Conservation (phyloP, 2,888 invertebrate genomes). For the Acrobasis suavella region DNA sequence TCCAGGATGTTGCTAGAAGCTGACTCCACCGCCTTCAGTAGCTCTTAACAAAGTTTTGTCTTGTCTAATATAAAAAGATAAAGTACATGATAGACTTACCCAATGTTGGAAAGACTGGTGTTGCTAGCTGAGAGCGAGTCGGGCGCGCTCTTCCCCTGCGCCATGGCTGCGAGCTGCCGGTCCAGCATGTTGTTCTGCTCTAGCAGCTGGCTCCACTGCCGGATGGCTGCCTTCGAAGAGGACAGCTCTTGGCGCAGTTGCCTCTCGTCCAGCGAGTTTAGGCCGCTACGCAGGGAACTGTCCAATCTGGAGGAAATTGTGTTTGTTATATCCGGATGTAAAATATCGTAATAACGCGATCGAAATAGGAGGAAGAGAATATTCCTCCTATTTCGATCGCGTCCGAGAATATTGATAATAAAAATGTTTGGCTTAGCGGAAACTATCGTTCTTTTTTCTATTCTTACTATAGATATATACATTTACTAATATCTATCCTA, state of each 20-base stretch:
- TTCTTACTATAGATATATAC: too few relatives aligned
- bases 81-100: constrained; percentile 55
- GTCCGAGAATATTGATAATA: too few relatives aligned
- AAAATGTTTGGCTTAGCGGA: too few relatives aligned
- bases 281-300: constrained; percentile 75
- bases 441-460: too few relatives aligned
- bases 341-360: too few relatives aligned
- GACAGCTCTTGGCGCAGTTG: constrained; percentile 74
- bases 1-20: too few relatives aligned
- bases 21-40: too few relatives aligned
- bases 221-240: constrained; percentile 68
- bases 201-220: constrained; percentile 76
- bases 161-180: constrained; percentile 72
- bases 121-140: constrained; percentile 76
- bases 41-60: too few relatives aligned
- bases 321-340: not conserved
- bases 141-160: constrained; percentile 68
- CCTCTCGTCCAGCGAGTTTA: constrained; percentile 75
- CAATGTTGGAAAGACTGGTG: constrained; percentile 72
- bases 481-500: too few relatives aligned
- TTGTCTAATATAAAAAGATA: too few relatives aligned
- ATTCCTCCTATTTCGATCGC: too few relatives aligned
- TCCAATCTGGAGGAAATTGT: constrained; percentile 55
- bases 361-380: too few relatives aligned
- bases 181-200: constrained; percentile 75